A percentile compares a stretch with the other conserved stretches of the same genome.
Evolutionary conservation across 2,113 vertebrate species (phyloP).

Genomic region (Halcyon malimbica): DNA sequence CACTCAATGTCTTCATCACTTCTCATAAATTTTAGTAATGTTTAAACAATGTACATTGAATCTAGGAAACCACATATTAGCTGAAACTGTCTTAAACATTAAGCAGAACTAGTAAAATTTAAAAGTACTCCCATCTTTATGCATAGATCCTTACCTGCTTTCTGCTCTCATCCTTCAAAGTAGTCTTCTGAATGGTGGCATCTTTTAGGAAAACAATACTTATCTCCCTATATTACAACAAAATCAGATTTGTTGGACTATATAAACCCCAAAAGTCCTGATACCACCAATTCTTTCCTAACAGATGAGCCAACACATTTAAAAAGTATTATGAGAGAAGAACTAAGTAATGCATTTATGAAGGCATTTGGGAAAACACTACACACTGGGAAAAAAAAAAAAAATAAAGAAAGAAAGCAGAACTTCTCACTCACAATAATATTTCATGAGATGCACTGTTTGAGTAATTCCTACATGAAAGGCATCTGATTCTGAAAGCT

Average conservation of each 20-base stretch:
- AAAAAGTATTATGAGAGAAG: neutral
- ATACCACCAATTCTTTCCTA: neutral
- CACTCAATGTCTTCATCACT: neutral
- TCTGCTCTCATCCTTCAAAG: neutral
- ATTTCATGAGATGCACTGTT: neutral
- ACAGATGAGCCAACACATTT: fast-evolving
- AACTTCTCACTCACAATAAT: neutral
- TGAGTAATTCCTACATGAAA: neutral
- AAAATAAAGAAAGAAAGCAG: neutral
- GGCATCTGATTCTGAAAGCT: neutral
- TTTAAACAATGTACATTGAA: neutral
- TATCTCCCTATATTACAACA: neutral
- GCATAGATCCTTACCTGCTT: neutral
- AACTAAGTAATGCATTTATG: neutral
- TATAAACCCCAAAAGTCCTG: neutral
- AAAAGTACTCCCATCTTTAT: neutral
- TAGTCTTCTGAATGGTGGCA: neutral
- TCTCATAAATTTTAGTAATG: neutral
- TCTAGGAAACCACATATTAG: neutral
- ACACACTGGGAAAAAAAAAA: neutral
- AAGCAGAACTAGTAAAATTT: neutral
- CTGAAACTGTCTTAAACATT: neutral
- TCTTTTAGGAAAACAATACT: neutral
- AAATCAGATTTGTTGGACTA: neutral
- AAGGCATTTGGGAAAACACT: neutral